Percentiles rank a stretch among this genome's conserved stretches.
phyloP scores from a whole-genome alignment of 1,140 invertebrate genomes.

The Vollenhovia emeryi region DNA sequence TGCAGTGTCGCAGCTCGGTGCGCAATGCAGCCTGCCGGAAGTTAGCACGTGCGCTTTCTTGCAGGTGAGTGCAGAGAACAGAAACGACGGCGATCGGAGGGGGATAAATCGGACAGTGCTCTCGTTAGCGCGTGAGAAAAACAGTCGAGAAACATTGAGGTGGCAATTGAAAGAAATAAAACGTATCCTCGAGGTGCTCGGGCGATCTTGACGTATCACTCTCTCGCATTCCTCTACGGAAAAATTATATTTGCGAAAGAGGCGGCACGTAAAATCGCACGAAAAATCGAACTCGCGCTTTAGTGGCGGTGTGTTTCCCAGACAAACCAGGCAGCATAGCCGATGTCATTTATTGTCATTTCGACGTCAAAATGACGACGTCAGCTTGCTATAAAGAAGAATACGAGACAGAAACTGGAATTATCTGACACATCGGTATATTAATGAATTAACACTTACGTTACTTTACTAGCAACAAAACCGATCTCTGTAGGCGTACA shows the following conservation, averaged over 20 bases:
- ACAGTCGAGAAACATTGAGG: too few relatives aligned
- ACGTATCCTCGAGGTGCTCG: not conserved
- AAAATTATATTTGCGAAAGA: not conserved
- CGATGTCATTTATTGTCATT: too few relatives aligned
- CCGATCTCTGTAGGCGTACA: too few relatives aligned
- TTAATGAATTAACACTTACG: too few relatives aligned
- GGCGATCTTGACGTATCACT: not conserved
- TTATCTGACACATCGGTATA: too few relatives aligned
- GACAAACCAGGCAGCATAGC: too few relatives aligned
- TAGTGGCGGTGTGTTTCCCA: too few relatives aligned
- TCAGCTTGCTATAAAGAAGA: too few relatives aligned
- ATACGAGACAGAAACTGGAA: too few relatives aligned
- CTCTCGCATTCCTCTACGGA: not conserved
- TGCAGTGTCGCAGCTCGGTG: not conserved
- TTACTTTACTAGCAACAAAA: too few relatives aligned
- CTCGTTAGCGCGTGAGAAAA: not conserved
- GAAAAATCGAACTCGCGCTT: not conserved
- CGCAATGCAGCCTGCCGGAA: constrained; percentile 30
- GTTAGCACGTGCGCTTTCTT: constrained; percentile 29
- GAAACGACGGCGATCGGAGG: not conserved
- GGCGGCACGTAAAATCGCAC: not conserved
- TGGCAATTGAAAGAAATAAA: not conserved
- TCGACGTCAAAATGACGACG: too few relatives aligned
- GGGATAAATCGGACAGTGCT: not conserved
- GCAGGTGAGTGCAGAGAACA: not conserved